Conservation (phyloP, 2,113 vertebrate genomes). For the Sander vitreus region DNA sequence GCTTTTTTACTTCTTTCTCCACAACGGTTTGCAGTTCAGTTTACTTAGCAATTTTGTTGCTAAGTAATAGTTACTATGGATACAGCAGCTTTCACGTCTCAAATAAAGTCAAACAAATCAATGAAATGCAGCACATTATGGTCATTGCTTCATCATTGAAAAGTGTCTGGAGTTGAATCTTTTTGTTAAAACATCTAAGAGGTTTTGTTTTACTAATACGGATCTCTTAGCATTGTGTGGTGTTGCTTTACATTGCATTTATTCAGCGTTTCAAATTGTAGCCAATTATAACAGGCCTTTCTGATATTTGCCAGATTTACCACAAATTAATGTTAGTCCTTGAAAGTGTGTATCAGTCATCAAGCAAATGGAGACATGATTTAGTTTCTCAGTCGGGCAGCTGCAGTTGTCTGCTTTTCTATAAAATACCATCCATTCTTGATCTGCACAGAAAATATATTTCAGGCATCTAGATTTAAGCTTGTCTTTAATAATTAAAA, state of each 20-base stretch:
- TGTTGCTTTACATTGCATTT: constrained; percentile 16
- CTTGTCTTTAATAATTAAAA: background rate
- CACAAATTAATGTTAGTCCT: constrained; percentile 14
- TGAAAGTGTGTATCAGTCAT: constrained; percentile 7
- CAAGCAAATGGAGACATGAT: constrained; percentile 16
- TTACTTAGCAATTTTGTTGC: too few species aligned
- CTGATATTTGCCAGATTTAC: constrained; percentile 19
- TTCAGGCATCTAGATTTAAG: background rate
- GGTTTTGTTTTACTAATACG: background rate
- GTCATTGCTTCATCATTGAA: constrained; percentile 38
- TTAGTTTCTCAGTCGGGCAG: constrained; percentile 22
- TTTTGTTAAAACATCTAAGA: constrained; percentile 33
- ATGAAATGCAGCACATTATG: constrained; percentile 59
- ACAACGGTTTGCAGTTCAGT: constrained; percentile 56
- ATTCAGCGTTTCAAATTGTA: background rate
- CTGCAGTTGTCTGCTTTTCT: constrained; percentile 11
- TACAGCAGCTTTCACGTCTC: constrained; percentile 74
- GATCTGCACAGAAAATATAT: constrained; percentile 27
- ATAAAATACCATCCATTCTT: background rate
- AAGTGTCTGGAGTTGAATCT: constrained; percentile 13
- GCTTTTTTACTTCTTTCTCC: constrained; percentile 34
- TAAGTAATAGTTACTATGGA: constrained; percentile 85
- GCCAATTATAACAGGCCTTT: constrained; percentile 3
- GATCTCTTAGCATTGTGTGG: background rate
- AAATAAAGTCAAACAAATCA: constrained; percentile 65